Evolutionary conservation across 2,888 invertebrate genomes (phyloP).

Genomic region (Cepaea hortensis): DNA sequence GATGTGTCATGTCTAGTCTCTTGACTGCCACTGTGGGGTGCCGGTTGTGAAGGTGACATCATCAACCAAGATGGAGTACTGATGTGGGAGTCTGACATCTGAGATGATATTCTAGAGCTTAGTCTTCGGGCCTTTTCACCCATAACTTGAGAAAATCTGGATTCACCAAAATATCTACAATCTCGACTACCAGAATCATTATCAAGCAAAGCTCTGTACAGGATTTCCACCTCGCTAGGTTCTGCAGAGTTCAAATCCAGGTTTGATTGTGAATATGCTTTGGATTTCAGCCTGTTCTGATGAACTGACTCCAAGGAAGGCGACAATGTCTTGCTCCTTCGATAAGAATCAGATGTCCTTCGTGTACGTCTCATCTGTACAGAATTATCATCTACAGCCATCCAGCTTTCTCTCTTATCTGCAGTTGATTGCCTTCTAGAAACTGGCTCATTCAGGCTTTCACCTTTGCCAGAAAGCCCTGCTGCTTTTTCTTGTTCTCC

Average conservation of each 20-base stretch:
- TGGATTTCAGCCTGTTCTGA: conserved; percentile 39
- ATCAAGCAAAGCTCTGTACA: conserved; percentile 53
- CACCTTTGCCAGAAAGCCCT: not conserved
- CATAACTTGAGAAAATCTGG: not conserved
- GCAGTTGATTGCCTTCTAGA: not conserved
- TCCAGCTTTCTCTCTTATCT: not conserved
- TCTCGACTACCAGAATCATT: conserved; percentile 30
- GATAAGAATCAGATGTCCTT: not conserved
- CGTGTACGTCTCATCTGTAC: not conserved
- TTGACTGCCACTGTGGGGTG: too few relatives aligned
- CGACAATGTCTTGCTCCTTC: conserved; percentile 47
- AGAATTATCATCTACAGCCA: not conserved
- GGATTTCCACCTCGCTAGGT: conserved; percentile 51
- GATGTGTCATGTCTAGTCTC: not conserved
- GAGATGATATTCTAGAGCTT: not conserved
- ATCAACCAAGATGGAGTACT: conserved; percentile 11
- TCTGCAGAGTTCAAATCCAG: conserved; percentile 40
- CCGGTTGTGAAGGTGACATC: not conserved
- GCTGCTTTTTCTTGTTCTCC: not conserved
- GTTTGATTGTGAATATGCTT: conserved; percentile 34
- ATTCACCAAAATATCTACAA: not conserved
- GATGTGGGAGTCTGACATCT: not conserved
- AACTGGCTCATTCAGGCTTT: not conserved
- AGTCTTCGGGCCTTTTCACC: not conserved
- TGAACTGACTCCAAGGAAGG: conserved; percentile 52